Base-by-base conservation (phyloP, 2,888 invertebrate genomes). In the Orthosia cruda region DNA sequence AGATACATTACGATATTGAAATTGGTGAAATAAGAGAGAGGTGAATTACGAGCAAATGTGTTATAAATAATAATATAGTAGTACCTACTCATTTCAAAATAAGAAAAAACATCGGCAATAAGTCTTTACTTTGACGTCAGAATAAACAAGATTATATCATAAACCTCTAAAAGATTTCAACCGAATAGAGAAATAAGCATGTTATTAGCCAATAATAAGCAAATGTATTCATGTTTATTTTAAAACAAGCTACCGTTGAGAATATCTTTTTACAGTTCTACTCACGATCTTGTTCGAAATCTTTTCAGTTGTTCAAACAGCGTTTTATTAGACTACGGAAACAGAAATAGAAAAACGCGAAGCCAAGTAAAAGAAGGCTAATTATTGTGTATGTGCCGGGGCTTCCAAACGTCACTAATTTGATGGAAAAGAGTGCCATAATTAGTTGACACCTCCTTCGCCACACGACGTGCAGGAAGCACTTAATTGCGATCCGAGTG, bases 401-500 rank as follows among this genome's bases (percentile, higher is more conserved):
- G 74, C 66, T 76, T 76, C 69, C 74, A 78, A 84, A 84, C 73
- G 80, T 80, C 85, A 89, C 86, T 85, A 79, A 87, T 88, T 87
- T 80, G 81, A 84, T 88, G 86, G 80, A 85, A 91, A 89, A 90
- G 86, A 89, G 89, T 90, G 89, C 90, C 90, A 91, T 92, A 92
- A 93, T 93, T 91, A 91, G 90, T 90, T 88, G 89, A 90, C 91
- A 89, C 90, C 87, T 91, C 85, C 89, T 89, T 89, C 66, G 79
- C 85, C 85, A 81, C 85, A 87, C 88, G 85, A 90, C 89, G 89
- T 90, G 89, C 88, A 91, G 92, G 90, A 92, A 92, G 86, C 91
- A 88, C 89, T 91, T 93, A 92, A 93, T 93, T 92, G 91, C 92
- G 87, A 88, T 90, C 88, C 88, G 80, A 89, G 84, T 87, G 83